Conservation (phyloP, 2,113 vertebrate genomes). For the Anoura caudifer region DNA sequence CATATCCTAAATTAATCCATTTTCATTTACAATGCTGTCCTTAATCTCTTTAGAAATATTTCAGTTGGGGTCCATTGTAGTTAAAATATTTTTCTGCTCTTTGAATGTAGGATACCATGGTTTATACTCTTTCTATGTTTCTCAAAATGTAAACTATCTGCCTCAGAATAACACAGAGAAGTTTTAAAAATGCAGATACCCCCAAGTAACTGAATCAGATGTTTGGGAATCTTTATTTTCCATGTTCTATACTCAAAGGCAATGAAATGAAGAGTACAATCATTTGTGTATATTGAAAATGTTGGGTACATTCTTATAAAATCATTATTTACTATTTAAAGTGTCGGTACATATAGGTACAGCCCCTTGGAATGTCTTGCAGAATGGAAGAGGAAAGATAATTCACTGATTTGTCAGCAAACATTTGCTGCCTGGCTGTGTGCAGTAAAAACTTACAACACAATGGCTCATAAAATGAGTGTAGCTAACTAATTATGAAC, state of each 20-base stretch:
- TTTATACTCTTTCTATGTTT: background rate
- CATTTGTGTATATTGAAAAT: background rate
- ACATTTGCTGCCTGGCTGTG: background rate
- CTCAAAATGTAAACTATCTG: background rate
- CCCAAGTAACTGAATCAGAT: background rate
- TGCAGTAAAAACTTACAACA: background rate
- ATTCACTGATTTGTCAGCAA: background rate
- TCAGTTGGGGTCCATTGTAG: background rate
- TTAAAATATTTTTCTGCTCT: background rate
- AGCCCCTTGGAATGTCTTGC: background rate
- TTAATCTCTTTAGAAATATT: background rate
- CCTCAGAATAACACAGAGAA: background rate
- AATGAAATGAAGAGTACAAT: background rate
- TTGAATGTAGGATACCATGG: background rate
- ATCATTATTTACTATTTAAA: background rate
- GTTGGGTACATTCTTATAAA: background rate
- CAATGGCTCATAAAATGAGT: background rate
- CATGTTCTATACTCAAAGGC: background rate
- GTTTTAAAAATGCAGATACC: background rate
- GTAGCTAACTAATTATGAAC: background rate
- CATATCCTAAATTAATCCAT: background rate
- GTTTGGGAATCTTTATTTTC: background rate
- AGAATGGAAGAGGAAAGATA: background rate
- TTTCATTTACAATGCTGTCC: background rate
- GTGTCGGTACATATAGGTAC: background rate